Evolutionary conservation across 2,113 vertebrate species (phyloP), one percentile per base, ranked within the genome.

Genomic region (Hydrolagus affinis): DNA sequence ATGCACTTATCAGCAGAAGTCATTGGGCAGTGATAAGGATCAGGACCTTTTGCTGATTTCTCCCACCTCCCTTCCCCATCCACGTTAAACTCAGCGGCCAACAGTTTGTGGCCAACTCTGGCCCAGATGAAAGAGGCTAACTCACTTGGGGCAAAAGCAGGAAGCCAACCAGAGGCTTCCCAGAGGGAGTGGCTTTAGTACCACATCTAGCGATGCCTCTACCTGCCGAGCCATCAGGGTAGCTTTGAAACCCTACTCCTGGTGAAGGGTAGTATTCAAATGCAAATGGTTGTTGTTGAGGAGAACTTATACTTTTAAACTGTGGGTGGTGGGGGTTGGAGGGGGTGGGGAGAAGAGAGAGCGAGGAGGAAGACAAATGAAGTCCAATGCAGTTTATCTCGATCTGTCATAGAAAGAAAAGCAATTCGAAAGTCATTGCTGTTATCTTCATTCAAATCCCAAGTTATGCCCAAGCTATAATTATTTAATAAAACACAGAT

Each of bases 401-500:
- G 32, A 75, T 75, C 73, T 75, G 73, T 30, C 19, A 66, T 30
- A 66, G 62, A 64, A 83, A 83, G 60, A 60, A 83, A 64, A 83
- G 28, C 25, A 28, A 30, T 66, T 83, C 66, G 32, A 62, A 60
- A 83, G 78, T 66, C 62, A 21, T 68, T 17, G 1, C 62, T 30
- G 60, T 21, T 83, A 83, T 83, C 78, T 30, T 8, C 12, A 9
- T 15, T 83, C 60, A 4, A 60, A 83, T 83, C 60, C 8, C 62
- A 19, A 83, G 23, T 25, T 9, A 8, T 83, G 17, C 76, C 76
- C 62, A 80, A 80, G 77, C 78, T 28, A 60, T 30, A 56, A 75
- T 75, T 75, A 75, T 83, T 66, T 66, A 75, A 75, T 75, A 75
- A 75, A n/a, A 11, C 32, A 72, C 30, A 75, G 78, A 83, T 83